Percentiles rank a stretch among this genome's conserved stretches.
These are phyloP conservation scores for Myoxocephalus aenaeus DNA, from an alignment of 2,797 vertebrate genomes.

Conservation along the genomic window DNA sequence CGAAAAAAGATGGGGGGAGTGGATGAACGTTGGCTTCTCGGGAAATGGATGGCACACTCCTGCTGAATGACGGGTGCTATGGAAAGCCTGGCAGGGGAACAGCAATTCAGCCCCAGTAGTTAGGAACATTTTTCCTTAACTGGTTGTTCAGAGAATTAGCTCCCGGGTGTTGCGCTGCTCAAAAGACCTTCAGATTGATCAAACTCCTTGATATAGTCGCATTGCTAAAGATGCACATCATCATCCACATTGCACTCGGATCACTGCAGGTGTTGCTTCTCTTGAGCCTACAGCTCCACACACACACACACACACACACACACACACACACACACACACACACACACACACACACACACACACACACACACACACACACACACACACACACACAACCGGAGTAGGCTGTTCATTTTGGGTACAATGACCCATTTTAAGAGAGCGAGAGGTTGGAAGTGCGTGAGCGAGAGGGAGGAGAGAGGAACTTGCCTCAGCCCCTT, in stretches of 20 bases:
- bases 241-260: constrained; percentile 53
- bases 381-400: constrained; percentile 21
- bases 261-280: constrained; percentile 68
- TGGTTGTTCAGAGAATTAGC: constrained; percentile 54
- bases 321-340: constrained; percentile 10
- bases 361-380: constrained; percentile 10
- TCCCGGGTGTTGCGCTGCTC: constrained; percentile 35
- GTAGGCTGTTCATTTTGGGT: constrained; percentile 50
- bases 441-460: constrained; percentile 35
- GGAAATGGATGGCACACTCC: constrained; percentile 62
- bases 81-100: constrained; percentile 59
- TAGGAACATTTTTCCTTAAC: constrained; percentile 49
- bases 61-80: constrained; percentile 57
- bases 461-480: constrained; percentile 38
- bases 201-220: constrained; percentile 56
- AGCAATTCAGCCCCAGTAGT: constrained; percentile 46
- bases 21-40: constrained; percentile 44
- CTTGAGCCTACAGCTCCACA: constrained; percentile 19
- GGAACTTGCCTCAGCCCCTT: constrained; percentile 74
- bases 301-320: constrained; percentile 8
- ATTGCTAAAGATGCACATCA: constrained; percentile 44
- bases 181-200: constrained; percentile 49
- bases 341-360: constrained; percentile 5
- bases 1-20: constrained; percentile 22
- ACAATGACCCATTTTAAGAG: constrained; percentile 69